Base-by-base conservation (phyloP, 92 coral and sea anemone genomes). In the Epizoanthus stellaris region DNA sequence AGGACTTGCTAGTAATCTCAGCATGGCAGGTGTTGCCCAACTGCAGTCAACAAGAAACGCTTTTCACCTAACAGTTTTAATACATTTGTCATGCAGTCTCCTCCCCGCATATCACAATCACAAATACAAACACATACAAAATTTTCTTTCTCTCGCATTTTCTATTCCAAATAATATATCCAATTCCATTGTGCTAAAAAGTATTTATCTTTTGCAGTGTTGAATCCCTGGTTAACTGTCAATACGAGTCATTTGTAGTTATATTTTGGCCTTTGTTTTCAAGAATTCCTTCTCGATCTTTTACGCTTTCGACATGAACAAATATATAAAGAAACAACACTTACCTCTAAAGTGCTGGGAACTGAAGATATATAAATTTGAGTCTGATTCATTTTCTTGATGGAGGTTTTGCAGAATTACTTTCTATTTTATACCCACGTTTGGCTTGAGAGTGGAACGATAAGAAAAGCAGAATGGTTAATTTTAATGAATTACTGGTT, bases 301-400 rank as follows among this genome's bases (percentile, higher is more conserved):
- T 52, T 12, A 23, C 7, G 17, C 34, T 75, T 52, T 23, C 34
- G 40, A 25, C 36, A 16, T 56, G 36, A 34, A 54, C 19, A 53
- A 52, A 5, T 9, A 47, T 3, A 2, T 16, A 30, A 20, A 74
- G 34, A 25, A 12, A 13, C 4, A 74, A 74, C 39, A 12, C 80
- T 56, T 49, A 75, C 80, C 65, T 56, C 34, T 11, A 57, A 36
- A 54, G 23, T 75, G 61, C 64, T 57, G 17, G 80, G 80, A 75
- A 75, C 49, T 34, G 80, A 75, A 38, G 80, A 75, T 25, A 75
- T 34, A 54, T 49, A 75, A 5, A 75, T 30, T 17, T 75, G 80
- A 30, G 53, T 45, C 36, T 75, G 80, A 30, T 59, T 73, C 77
- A 73, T 73, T 73, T 73, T 21, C 12, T 15, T 4, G 7, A 5